These are phyloP conservation scores for Cephalopholis sonnerati DNA, from an alignment of 2,113 vertebrate species.

Conservation along the genomic window DNA sequence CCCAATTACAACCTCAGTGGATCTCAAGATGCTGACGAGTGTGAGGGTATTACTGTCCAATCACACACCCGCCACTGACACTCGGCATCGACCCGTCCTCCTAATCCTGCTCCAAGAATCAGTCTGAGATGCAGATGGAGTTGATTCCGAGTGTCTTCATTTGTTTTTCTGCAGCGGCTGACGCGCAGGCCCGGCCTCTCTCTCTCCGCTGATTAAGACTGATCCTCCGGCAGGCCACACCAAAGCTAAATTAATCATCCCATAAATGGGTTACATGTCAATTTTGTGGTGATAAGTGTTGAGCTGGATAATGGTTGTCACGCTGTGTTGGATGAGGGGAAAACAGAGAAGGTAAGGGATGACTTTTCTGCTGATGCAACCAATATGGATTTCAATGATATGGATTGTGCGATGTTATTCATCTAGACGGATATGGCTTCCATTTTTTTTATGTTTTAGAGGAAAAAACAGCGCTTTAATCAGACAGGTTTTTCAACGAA, in stretches of 20 bases:
- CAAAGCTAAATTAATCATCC: constrained; percentile 79
- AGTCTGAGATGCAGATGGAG: constrained; percentile 70
- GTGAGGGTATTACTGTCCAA: constrained; percentile 73
- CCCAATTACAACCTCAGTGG: constrained; percentile 77
- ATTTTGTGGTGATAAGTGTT: constrained; percentile 73
- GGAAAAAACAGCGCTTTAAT: constrained; percentile 21
- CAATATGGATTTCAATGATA: constrained; percentile 54
- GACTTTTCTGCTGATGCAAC: constrained; percentile 68
- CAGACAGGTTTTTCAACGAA: constrained; percentile 17
- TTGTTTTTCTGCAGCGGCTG: constrained; percentile 68
- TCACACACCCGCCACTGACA: constrained; percentile 64
- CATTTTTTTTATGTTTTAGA: constrained; percentile 13
- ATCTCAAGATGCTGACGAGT: constrained; percentile 71
- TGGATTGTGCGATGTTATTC: constrained; percentile 28
- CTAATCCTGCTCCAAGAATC: constrained; percentile 73
- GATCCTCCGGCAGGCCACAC: constrained; percentile 65
- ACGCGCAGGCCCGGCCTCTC: constrained; percentile 43
- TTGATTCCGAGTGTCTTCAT: constrained; percentile 71
- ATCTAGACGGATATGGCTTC: not conserved
- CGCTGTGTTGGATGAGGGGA: constrained; percentile 60
- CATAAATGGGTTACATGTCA: constrained; percentile 76
- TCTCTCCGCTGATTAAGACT: constrained; percentile 75
- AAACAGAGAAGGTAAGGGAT: constrained; percentile 47
- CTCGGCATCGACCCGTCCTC: constrained; percentile 55
- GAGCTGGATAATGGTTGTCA: constrained; percentile 66